Base-by-base conservation (phyloP, 2,888 invertebrate species). In the Baccha elongata region DNA sequence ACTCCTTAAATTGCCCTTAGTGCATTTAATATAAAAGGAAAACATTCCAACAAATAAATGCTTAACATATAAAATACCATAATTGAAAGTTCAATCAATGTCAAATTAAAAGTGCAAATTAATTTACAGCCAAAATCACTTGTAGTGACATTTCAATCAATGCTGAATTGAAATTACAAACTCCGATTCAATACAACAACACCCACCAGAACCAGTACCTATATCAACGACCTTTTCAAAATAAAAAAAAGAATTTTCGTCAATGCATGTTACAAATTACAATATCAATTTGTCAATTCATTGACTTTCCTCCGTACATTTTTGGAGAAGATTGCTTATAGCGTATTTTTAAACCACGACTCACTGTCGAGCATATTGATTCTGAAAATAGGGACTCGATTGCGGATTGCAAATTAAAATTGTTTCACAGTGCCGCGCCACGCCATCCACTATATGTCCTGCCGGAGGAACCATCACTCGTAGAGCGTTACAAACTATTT, bases 191-290 rank as follows among this genome's bases (percentile, higher is more conserved):
- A n/a, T n/a, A 26, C 15, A 17, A 35, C 11, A 32, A 17, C 32
- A 11, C 1, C 26, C 17, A 10, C n/a, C 26, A 32, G 5, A 35
- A 35, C 10, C 13, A 5, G 52, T n/a, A 21, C n/a, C n/a, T n/a
- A n/a, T 17, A 17, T 1, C 8, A 11, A 40, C 23, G 15, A 8
- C 37, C 37, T 11, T 15, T 21, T 2, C 26, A 50, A 6, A 0
- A 15, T 15, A 5, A 13, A 58, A 15, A 58, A 23, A 26, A 68
- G 67, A 71, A 73, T 76, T 83, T 76, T 85, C 85, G 81, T 81
- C 81, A 81, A 64, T 79, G 84, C 79, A 85, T 78, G 85, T 85
- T 85, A 85, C 85, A 85, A 85, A 84, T 85, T 85, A 85, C 85
- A 85, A 85, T 85, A 85, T 84, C 85, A 85, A 85, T 85, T 85